Base-by-base conservation (phyloP, 2,797 vertebrate genomes). In the Coilia nasus region DNA sequence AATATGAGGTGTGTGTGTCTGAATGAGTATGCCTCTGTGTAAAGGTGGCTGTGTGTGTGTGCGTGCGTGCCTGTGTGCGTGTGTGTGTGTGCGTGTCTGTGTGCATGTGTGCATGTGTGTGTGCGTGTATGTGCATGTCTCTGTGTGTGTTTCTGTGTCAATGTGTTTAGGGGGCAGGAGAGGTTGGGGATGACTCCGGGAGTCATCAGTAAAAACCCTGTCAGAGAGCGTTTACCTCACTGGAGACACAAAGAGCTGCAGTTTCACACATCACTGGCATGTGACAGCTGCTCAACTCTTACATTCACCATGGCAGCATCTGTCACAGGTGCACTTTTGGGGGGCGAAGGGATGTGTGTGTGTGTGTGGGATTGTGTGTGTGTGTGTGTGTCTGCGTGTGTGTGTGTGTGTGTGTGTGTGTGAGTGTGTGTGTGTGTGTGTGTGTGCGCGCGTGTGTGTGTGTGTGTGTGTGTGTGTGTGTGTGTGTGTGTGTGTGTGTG, bases 191-290 rank as follows among this genome's bases (percentile, higher is more conserved):
- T 75, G 83, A 85, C 83, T 41, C 67, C 67, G 80, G 50, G 83
- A 87, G 85, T 83, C 85, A 87, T 86, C 88, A 88, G 89, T 89
- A 90, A 87, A 12, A 87, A 86, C 83, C 86, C 90, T 88, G 86
- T 90, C 87, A 84, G 50, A 83, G 35, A 50, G 81, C 90, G 86
- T 89, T 87, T 87, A 46, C 84, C 71, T 78, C 35, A 80, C 75
- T 85, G 59, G 56, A 57, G 71, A 85, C 81, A 81, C 62, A 60
- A 83, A 83, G 59, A 60, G 64, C 84, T 54, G 35, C 83, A 81
- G 67, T 46, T 25, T 85, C 87, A 86, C 86, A 82, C 81, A 23
- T 85, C 17, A 56, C 84, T 83, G 85, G 84, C 80, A 83, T 28
- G 41, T 60, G 11, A 31, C 6, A 25, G 56, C 28, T 21, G 15